Conservation (phyloP, 2,113 vertebrate species). For the Pitta sordida region DNA sequence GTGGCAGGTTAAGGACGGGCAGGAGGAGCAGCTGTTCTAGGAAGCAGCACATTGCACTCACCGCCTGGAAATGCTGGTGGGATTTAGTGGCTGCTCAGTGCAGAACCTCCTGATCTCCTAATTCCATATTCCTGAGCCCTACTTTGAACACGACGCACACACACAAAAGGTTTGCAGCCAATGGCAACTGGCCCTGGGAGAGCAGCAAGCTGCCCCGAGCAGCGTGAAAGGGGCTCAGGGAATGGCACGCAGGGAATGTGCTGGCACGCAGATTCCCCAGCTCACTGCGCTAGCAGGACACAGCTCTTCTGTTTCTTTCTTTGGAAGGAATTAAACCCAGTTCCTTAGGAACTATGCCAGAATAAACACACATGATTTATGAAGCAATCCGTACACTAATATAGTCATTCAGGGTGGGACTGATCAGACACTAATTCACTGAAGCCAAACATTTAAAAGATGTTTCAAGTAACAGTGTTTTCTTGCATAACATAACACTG, state of each 20-base stretch:
- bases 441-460: not conserved
- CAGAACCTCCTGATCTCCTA: not conserved
- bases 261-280: not conserved
- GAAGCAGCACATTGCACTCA: not conserved
- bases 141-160: not conserved
- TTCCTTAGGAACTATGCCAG: slow-evolving; percentile 16
- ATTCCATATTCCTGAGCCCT: not conserved
- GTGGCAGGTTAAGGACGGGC: not conserved
- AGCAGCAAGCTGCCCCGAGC: not conserved
- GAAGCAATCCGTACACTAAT: not conserved
- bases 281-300: not conserved
- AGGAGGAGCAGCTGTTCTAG: not conserved
- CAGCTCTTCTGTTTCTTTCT: not conserved
- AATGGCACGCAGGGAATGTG: not conserved
- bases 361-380: slow-evolving; percentile 34
- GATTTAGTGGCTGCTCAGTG: not conserved
- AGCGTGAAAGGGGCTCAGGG: not conserved
- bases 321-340: not conserved
- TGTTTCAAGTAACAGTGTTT: not conserved
- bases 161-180: not conserved
- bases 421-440: not conserved
- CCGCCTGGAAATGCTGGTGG: not conserved
- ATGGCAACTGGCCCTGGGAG: not conserved
- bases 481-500: not conserved
- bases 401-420: not conserved